Evolutionary conservation across 2,888 invertebrate species (phyloP).

Genomic region (Arrhopalites spinosus): DNA sequence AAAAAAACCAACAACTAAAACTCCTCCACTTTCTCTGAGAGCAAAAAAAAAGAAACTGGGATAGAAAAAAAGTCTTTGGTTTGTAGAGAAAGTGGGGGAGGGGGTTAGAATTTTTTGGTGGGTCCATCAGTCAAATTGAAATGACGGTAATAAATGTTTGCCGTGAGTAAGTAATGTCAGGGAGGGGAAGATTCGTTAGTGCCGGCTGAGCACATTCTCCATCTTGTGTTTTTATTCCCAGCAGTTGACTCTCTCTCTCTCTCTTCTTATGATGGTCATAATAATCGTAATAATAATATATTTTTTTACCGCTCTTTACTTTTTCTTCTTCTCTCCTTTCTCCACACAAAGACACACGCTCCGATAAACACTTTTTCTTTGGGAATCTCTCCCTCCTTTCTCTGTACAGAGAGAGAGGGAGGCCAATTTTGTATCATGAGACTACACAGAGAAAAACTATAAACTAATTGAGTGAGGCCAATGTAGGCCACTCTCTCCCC

Average conservation of each 20-base stretch:
- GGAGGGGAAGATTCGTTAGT: slow-evolving; percentile 28
- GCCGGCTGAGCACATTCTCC: not conserved
- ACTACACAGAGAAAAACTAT: no score
- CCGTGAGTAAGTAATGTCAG: slow-evolving; percentile 35
- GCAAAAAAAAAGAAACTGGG: not conserved
- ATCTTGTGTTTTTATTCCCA: not conserved
- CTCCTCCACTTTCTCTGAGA: not conserved
- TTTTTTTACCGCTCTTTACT: not conserved
- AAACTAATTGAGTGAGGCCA: no score
- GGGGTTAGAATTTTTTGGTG: not conserved
- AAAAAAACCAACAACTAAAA: no score
- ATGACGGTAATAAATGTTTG: slow-evolving; percentile 39
- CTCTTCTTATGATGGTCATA: not conserved
- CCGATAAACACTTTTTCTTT: slow-evolving; percentile 13
- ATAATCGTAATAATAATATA: not conserved
- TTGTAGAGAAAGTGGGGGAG: not conserved
- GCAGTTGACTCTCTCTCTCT: slow-evolving; percentile 1
- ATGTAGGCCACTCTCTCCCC: no score
- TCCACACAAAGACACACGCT: not conserved
- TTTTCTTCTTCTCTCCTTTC: not conserved
- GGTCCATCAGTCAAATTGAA: slow-evolving; percentile 28
- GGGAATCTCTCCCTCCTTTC: no score
- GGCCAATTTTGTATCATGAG: no score
- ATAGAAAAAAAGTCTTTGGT: not conserved
- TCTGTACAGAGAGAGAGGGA: no score